Base-by-base conservation (phyloP, 2,797 vertebrate genomes). In the Triplophysa bombifrons region DNA sequence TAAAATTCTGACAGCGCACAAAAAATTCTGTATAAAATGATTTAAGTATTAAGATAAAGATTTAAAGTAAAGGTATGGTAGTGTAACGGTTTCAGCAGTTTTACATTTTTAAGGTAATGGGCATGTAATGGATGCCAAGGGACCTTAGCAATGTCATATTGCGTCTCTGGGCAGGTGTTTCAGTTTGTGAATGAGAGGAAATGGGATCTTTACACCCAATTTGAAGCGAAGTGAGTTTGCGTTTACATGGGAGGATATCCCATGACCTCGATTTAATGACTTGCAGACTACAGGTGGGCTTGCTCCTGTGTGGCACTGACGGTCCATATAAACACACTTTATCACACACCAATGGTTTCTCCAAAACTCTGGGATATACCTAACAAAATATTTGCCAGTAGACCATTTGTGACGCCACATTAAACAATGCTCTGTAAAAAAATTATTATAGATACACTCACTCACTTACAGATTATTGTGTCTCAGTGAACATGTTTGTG, bases 131-230 rank as follows among this genome's bases (percentile, higher is more conserved):
- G 74, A 87, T 84, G 80, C 74, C n/a, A 30, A 73, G 63, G 87
- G 85, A 89, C 76, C 78, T 20, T 68, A 76, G 65, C 81, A 3
- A 90, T 90, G 88, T 92, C 91, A 93, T 93, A 93, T 94, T 93
- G 92, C 85, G 93, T 95, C 93, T 82, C 85, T 78, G 88, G 93
- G 94, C 96, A 98, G 96, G 96, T 98, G 97, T 96, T 95, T 94
- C 92, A 95, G 95, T 97, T 98, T 96, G 96, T 94, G 93, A 92
- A 93, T 90, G 89, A 92, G 93, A 97, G 97, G 97, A 99, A 99
- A 99, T 99, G 96, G 96, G 95, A 98, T 97, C 96, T 98, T 98
- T 97, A 98, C 97, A 98, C 97, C 95, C 97, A 98, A 98, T 98
- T 99, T 97, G 96, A 98, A 94, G 95, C 93, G 95, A 96, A 97